Percentiles rank a stretch among this genome's conserved stretches.
These are phyloP conservation scores for Stomatorhinus ivindoensis DNA, from an alignment of 2,113 vertebrate species.

Conservation along the genomic window DNA sequence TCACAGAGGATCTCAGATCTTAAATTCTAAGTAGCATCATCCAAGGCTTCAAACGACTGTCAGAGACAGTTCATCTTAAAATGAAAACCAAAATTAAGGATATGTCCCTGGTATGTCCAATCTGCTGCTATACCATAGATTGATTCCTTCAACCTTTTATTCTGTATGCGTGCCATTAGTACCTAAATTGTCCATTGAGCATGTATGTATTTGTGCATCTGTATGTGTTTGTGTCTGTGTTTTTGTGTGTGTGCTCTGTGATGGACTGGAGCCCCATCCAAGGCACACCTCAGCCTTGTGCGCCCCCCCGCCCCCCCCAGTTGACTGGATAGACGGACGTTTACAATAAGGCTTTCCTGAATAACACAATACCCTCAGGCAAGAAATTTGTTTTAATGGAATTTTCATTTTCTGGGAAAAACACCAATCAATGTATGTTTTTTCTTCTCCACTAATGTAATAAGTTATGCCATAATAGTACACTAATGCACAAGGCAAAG, in stretches of 20 bases:
- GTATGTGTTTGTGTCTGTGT: not conserved
- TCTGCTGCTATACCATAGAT: not conserved
- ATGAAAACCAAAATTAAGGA: not conserved
- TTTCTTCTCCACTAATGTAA: not conserved
- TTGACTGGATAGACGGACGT: not conserved
- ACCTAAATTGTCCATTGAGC: not conserved
- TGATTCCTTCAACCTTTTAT: not conserved
- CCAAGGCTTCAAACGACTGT: not conserved
- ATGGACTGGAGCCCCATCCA: not conserved
- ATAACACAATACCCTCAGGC: conserved; percentile 1
- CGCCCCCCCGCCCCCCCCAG: not conserved
- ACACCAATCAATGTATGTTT: not conserved
- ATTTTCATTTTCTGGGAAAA: not conserved
- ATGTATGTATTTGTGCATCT: not conserved
- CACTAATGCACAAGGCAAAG: not conserved
- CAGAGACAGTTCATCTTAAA: not conserved
- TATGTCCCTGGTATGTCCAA: not conserved
- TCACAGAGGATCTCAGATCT: not conserved
- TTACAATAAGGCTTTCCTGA: not conserved
- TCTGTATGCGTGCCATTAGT: not conserved
- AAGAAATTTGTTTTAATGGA: not conserved
- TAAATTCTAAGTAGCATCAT: not conserved
- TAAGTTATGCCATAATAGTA: not conserved
- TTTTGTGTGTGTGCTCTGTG: not conserved
- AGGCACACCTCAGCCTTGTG: not conserved